Evolutionary conservation across 1,140 invertebrate genomes (phyloP), one percentile per base, ranked within the genome.

Genomic region (Choristoneura fumiferana): DNA sequence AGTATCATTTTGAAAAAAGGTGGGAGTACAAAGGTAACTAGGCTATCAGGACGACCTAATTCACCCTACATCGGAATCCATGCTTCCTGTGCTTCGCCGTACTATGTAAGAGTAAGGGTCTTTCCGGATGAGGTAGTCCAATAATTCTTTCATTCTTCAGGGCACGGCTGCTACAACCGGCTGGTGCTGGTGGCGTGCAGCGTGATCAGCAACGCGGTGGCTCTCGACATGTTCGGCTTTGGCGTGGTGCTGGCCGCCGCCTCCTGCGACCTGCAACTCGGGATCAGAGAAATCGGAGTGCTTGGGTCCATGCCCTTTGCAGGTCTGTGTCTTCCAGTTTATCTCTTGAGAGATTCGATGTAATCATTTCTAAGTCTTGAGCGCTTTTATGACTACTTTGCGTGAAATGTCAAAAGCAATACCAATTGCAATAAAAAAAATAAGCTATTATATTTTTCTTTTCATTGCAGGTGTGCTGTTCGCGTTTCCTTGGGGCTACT

Each of bases 401-500:
- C n/a, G n/a, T n/a, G n/a, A n/a, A n/a, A n/a, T n/a, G n/a, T n/a
- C n/a, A n/a, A n/a, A n/a, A n/a, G n/a, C n/a, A n/a, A n/a, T n/a
- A n/a, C n/a, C n/a, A n/a, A n/a, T n/a, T n/a, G n/a, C n/a, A n/a
- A n/a, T n/a, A n/a, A n/a, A n/a, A n/a, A n/a, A n/a, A n/a, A n/a
- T n/a, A n/a, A n/a, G n/a, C n/a, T n/a, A 33, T 37, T 37, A 13
- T 8, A 37, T 43, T 9, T 17, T 38, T 14, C 12, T 55, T 67
- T 4, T n/a, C n/a, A n/a, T n/a, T n/a, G n/a, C 58, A 80, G 75
- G 73, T 0, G 36, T 76, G 0, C 17, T 81, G 0, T 76, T 78
- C 54, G 73, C 78, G 0, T 81, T 66, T 65, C 78, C 94, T 0
- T 96, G 95, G 95, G 95, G 95, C 8, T 95, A 93, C 34, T 75